These are phyloP conservation scores for Amyelois transitella DNA, from an alignment of 1,140 invertebrate genomes.

Conservation along the genomic window DNA sequence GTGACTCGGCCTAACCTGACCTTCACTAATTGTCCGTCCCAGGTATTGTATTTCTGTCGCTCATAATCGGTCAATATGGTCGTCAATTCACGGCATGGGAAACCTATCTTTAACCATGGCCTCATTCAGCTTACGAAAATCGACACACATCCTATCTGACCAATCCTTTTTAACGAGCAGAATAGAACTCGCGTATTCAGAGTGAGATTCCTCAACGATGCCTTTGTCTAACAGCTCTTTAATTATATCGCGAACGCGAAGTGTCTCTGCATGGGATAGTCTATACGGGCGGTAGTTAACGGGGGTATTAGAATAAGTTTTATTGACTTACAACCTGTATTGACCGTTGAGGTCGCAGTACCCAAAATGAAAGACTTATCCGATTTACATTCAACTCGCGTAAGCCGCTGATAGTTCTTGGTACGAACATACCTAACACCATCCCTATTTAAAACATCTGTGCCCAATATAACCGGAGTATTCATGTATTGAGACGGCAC, in stretches of 20 bases:
- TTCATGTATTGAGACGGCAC: too few species aligned
- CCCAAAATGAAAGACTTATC: background rate
- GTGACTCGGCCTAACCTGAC: slow-evolving; percentile 32
- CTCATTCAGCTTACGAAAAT: background rate
- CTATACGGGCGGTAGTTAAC: background rate
- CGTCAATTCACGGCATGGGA: background rate
- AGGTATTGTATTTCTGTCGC: slow-evolving; percentile 24
- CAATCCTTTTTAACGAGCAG: background rate
- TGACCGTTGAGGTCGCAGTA: slow-evolving; percentile 5
- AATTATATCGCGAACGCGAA: background rate
- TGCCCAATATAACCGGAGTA: too few species aligned
- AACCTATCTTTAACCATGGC: background rate
- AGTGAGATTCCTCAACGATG: background rate
- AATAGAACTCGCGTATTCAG: background rate
- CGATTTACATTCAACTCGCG: too few species aligned
- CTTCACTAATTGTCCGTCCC: slow-evolving; percentile 21
- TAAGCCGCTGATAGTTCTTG: too few species aligned
- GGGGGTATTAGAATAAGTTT: background rate
- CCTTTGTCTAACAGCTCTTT: background rate
- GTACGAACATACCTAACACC: too few species aligned
- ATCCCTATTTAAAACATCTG: too few species aligned
- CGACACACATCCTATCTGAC: slow-evolving; percentile 1
- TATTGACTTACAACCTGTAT: background rate
- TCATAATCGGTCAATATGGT: background rate
- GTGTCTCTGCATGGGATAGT: too few species aligned